These are phyloP conservation scores for Sylvilagus bachmani DNA, from an alignment of 2,113 vertebrate species.

Conservation along the genomic window DNA sequence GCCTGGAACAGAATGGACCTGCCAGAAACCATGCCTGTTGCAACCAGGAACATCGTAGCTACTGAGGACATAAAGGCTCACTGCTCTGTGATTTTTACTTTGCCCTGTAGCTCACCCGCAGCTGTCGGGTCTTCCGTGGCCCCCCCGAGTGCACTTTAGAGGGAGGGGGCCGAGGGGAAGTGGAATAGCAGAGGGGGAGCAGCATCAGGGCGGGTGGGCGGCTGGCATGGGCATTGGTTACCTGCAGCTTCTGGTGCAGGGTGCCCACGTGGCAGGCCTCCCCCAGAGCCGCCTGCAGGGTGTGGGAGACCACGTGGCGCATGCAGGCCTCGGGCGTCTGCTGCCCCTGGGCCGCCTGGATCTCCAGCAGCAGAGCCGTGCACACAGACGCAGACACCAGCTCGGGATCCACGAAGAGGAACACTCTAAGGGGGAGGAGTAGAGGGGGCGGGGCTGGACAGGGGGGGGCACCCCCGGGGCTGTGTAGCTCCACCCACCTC, in stretches of 20 bases:
- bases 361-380: slow-evolving; percentile 87
- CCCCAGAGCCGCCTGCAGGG: slow-evolving; percentile 92
- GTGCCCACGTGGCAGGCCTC: slow-evolving; percentile 82
- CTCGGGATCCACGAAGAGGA: slow-evolving; percentile 94
- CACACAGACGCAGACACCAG: slow-evolving; percentile 92
- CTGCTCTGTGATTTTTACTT: neutral
- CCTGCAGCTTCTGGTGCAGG: slow-evolving; percentile 91
- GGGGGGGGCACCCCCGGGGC: neutral
- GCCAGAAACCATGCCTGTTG: neutral
- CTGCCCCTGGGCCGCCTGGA: slow-evolving; percentile 84
- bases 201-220: fast-evolving
- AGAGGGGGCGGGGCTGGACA: fast-evolving
- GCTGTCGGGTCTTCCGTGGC: neutral
- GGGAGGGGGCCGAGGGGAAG: fast-evolving
- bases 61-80: neutral
- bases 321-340: slow-evolving; percentile 88
- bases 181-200: neutral
- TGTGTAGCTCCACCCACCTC: no score
- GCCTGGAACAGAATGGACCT: neutral
- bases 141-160: neutral
- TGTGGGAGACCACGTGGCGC: slow-evolving; percentile 90
- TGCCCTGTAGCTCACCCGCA: neutral
- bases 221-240: slow-evolving; percentile 46
- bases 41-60: neutral
- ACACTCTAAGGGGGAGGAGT: slow-evolving; percentile 88